Evolutionary conservation across 1,140 invertebrate species (phyloP).

Genomic region (Drosophila repleta): DNA sequence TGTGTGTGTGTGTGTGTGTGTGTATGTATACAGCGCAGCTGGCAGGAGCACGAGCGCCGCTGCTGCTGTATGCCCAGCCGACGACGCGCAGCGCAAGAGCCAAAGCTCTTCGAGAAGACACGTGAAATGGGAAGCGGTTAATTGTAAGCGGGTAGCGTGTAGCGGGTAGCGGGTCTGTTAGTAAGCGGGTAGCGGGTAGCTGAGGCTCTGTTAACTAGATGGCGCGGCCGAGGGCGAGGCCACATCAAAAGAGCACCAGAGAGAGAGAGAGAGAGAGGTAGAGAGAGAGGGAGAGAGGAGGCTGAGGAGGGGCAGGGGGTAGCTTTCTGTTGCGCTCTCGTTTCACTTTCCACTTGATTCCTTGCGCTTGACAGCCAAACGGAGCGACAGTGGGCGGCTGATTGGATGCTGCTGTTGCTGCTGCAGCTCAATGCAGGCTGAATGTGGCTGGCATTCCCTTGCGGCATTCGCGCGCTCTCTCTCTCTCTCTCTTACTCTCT

Average conservation of each 20-base stretch:
- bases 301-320: not conserved
- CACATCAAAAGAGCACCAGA: slow-evolving; percentile 75
- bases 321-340: slow-evolving; percentile 42
- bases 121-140: not conserved
- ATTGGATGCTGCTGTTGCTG: slow-evolving; percentile 42
- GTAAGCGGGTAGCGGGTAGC: not conserved
- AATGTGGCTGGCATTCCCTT: slow-evolving; percentile 60
- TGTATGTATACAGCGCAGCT: slow-evolving; percentile 42
- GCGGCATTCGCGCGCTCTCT: slow-evolving; percentile 21
- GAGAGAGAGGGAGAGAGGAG: not conserved
- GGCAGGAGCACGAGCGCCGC: slow-evolving; percentile 30
- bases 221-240: slow-evolving; percentile 57
- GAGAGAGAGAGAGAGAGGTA: no score
- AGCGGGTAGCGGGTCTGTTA: slow-evolving; percentile 14
- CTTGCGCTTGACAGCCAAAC: slow-evolving; percentile 77
- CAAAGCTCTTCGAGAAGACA: slow-evolving; percentile 12
- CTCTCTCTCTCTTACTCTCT: slow-evolving; percentile 12
- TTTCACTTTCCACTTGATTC: slow-evolving; percentile 82
- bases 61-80: slow-evolving; percentile 75
- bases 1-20: slow-evolving; percentile 23
- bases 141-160: not conserved
- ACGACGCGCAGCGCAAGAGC: slow-evolving; percentile 62
- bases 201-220: slow-evolving; percentile 28
- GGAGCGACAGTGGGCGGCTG: slow-evolving; percentile 41
- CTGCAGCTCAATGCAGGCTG: slow-evolving; percentile 50